These are phyloP conservation scores for Drosophila kanapiae DNA, from an alignment of 1,140 invertebrate genomes.

Conservation along the genomic window DNA sequence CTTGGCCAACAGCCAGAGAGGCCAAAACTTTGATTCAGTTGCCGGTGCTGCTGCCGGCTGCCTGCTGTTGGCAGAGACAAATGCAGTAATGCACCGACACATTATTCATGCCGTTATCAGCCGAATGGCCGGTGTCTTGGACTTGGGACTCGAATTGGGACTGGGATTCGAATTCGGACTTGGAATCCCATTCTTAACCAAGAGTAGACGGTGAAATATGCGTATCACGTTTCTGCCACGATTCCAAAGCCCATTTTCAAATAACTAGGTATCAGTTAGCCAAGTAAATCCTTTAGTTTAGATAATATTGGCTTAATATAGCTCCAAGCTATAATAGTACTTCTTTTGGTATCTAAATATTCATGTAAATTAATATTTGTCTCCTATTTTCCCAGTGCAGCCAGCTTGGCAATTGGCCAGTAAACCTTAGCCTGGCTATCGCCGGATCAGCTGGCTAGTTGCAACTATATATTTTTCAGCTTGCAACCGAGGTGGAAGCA, in stretches of 20 bases:
- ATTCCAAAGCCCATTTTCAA: not conserved
- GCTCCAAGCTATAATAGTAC: no score
- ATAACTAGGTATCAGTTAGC: not conserved
- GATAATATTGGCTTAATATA: not conserved
- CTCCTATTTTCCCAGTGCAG: constrained; percentile 29
- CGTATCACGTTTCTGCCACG: constrained; percentile 10
- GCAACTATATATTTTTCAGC: constrained; percentile 47
- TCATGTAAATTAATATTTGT: no score
- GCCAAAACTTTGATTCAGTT: constrained; percentile 15
- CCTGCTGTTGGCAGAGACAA: constrained; percentile 62
- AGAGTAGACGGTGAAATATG: constrained; percentile 39
- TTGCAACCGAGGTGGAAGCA: constrained; percentile 31
- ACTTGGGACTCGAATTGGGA: constrained; percentile 34
- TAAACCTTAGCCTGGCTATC: constrained; percentile 27
- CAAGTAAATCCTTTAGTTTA: not conserved
- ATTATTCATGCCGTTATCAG: constrained; percentile 83
- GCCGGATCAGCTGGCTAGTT: constrained; percentile 12
- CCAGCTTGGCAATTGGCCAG: constrained; percentile 45
- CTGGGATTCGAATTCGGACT: constrained; percentile 17
- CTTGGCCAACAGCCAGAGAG: constrained; percentile 49
- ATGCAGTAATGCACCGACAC: constrained; percentile 81
- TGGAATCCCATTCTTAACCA: constrained; percentile 26
- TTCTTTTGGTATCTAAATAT: no score
- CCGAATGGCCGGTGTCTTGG: constrained; percentile 55
- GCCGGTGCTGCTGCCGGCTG: constrained; percentile 1